Conservation (phyloP, 1,140 invertebrate genomes). For the Drosophila micromelanica region DNA sequence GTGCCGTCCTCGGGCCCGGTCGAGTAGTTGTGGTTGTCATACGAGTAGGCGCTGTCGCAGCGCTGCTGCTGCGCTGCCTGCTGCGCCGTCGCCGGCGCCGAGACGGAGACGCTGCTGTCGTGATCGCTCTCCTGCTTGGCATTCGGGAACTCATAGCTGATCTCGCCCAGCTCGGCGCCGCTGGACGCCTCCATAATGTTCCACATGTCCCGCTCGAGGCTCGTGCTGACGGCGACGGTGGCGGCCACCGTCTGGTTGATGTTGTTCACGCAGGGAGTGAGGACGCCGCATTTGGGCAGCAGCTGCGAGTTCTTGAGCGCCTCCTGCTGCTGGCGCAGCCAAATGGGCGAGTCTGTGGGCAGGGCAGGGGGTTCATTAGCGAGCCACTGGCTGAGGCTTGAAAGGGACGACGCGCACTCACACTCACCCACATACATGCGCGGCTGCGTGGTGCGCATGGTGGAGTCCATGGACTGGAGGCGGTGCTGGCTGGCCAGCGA, state of each 20-base stretch:
- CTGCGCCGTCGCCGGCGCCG: constrained; percentile 25
- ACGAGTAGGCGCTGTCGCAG: constrained; percentile 63
- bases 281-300: constrained; percentile 71
- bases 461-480: constrained; percentile 78
- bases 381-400: constrained; percentile 7
- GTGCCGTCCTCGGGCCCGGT: constrained; percentile 60
- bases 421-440: constrained; percentile 83
- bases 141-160: constrained; percentile 72
- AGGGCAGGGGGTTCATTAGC: constrained; percentile 11
- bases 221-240: constrained; percentile 80
- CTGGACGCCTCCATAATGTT: constrained; percentile 84
- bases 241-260: constrained; percentile 84
- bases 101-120: constrained; percentile 49
- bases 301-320: constrained; percentile 71
- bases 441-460: constrained; percentile 78
- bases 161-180: constrained; percentile 73
- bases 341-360: constrained; percentile 75
- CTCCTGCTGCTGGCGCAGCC: constrained; percentile 80
- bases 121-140: constrained; percentile 62
- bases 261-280: constrained; percentile 75
- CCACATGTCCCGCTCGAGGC: constrained; percentile 84
- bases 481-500: constrained; percentile 83
- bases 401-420: constrained; percentile 67
- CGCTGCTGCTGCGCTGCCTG: constrained; percentile 21
- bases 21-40: constrained; percentile 77